These are phyloP conservation scores for Parnassius mnemosyne DNA, from an alignment of 2,888 invertebrate genomes.

Conservation along the genomic window DNA sequence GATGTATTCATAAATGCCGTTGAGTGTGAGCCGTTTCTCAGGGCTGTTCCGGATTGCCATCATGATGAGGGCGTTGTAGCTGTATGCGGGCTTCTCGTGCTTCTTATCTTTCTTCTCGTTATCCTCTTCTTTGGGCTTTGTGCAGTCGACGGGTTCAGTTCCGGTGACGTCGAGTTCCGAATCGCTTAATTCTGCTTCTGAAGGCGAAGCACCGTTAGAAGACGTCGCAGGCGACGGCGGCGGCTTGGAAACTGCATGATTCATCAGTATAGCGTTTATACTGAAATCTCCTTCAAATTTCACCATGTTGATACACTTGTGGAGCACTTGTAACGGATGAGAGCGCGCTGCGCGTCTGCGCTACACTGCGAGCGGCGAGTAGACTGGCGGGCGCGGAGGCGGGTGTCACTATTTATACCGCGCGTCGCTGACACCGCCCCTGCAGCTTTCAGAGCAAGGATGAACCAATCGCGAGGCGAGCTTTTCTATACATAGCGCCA, in stretches of 20 bases:
- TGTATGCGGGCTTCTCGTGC: slow-evolving; percentile 97
- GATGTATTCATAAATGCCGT: slow-evolving; percentile 99
- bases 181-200: slow-evolving; percentile 78
- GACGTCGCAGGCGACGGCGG: slow-evolving; percentile 68
- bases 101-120: slow-evolving; percentile 78
- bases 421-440: slow-evolving; percentile 51
- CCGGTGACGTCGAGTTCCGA: slow-evolving; percentile 89
- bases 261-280: slow-evolving; percentile 88
- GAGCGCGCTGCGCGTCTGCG: slow-evolving; percentile 52
- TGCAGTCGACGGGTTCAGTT: slow-evolving; percentile 87
- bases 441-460: slow-evolving; percentile 41
- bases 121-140: slow-evolving; percentile 72
- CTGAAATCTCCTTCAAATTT: slow-evolving; percentile 87
- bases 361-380: slow-evolving; percentile 59
- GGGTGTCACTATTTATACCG: slow-evolving; percentile 62
- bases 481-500: slow-evolving; percentile 64
- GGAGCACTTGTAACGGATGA: slow-evolving; percentile 36
- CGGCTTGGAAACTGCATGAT: slow-evolving; percentile 66
- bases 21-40: slow-evolving; percentile 95
- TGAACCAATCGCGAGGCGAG: slow-evolving; percentile 54
- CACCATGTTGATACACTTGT: slow-evolving; percentile 70
- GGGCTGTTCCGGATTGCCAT: slow-evolving; percentile 98
- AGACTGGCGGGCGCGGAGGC: slow-evolving; percentile 73
- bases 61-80: slow-evolving; percentile 99
- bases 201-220: slow-evolving; percentile 60